phyloP scores from a whole-genome alignment of 2,797 vertebrate genomes.

The Decapterus maruadsi region DNA sequence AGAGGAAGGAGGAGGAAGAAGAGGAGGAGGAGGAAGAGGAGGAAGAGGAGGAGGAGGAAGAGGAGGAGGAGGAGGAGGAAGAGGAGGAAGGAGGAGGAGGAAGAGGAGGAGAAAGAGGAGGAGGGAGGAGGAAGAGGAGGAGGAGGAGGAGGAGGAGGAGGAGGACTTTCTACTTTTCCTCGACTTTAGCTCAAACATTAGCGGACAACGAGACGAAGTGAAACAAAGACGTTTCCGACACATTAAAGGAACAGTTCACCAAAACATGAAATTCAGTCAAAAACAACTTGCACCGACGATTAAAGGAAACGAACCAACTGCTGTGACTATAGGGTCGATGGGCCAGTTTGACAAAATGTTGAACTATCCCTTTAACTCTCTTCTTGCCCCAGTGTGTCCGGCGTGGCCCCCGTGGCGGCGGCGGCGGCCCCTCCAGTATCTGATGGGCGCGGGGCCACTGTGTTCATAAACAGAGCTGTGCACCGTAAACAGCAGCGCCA shows the following conservation, averaged over 20 bases:
- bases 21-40: constrained; percentile 70
- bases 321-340: too few relatives aligned
- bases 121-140: too few relatives aligned
- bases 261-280: too few relatives aligned
- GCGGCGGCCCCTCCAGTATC: constrained; percentile 56
- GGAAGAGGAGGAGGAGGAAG: constrained; percentile 68
- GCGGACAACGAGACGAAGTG: constrained; percentile 36
- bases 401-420: too few relatives aligned
- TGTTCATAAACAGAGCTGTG: constrained; percentile 84
- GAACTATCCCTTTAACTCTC: too few relatives aligned
- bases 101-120: constrained; percentile 50
- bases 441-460: constrained; percentile 82
- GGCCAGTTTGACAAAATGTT: too few relatives aligned
- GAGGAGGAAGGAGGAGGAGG: constrained; percentile 62
- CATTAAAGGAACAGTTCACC: too few relatives aligned
- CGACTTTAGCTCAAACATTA: constrained; percentile 59
- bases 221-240: constrained; percentile 24
- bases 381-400: constrained; percentile 19
- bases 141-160: neutral
- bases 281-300: too few relatives aligned
- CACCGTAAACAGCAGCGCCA: constrained; percentile 81
- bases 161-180: constrained; percentile 58
- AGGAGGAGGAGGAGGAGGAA: constrained; percentile 53
- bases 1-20: too few relatives aligned
- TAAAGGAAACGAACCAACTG: too few relatives aligned